A percentile compares a stretch with the other conserved stretches of the same genome.
Evolutionary conservation across 2,797 vertebrate species (phyloP).

Genomic region (Pipistrellus kuhlii): DNA sequence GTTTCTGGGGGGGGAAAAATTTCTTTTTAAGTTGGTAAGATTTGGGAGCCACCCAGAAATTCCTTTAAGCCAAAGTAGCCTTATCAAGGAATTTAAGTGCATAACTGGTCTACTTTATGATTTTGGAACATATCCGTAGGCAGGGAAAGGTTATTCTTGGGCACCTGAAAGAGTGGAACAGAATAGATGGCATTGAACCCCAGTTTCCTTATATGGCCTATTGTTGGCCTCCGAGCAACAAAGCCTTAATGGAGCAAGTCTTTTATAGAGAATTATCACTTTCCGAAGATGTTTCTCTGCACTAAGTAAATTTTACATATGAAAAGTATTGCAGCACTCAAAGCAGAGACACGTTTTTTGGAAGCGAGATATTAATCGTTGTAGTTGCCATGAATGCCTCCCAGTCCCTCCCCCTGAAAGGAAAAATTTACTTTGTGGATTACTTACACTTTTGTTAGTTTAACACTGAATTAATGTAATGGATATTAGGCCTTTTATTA

Average conservation of each 20-base stretch:
- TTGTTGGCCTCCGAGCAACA: slow-evolving; percentile 85
- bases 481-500: slow-evolving; percentile 40
- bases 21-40: slow-evolving; percentile 22
- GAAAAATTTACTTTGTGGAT: slow-evolving; percentile 34
- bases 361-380: neutral
- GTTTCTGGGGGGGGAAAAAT: neutral
- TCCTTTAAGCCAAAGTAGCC: slow-evolving; percentile 32
- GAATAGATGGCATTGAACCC: slow-evolving; percentile 86
- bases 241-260: slow-evolving; percentile 85
- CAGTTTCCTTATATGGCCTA: slow-evolving; percentile 86
- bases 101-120: slow-evolving; percentile 49
- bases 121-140: slow-evolving; percentile 73
- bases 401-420: neutral
- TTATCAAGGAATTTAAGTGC: slow-evolving; percentile 59
- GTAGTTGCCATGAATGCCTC: neutral
- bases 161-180: slow-evolving; percentile 78
- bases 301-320: slow-evolving; percentile 69
- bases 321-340: slow-evolving; percentile 58
- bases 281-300: slow-evolving; percentile 73
- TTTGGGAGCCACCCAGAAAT: slow-evolving; percentile 51
- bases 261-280: slow-evolving; percentile 82
- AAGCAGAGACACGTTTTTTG: slow-evolving; percentile 73
- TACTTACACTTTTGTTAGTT: slow-evolving; percentile 60
- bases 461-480: slow-evolving; percentile 45
- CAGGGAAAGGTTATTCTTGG: slow-evolving; percentile 81